Evolutionary conservation across 2,113 vertebrate species (phyloP), one percentile per base, ranked within the genome.

Genomic region (Coptodon rendalli): DNA sequence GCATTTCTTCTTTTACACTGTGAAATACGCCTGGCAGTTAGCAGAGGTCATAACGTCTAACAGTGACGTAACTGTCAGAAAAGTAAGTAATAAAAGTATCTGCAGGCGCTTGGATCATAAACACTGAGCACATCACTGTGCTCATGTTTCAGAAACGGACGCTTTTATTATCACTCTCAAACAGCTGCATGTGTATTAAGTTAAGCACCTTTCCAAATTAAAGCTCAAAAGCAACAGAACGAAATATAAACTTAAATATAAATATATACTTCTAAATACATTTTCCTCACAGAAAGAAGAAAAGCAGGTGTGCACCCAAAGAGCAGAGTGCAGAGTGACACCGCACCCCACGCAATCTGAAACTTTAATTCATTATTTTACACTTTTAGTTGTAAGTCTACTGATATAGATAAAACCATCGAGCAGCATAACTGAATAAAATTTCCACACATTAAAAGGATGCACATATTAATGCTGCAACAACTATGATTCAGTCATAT

Each of bases 101-200:
- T 7, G 22, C 6, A 57, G 53, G 9, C 22, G 2, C 3, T 6
- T 0, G 0, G 22, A 12, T 56, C 11, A 56, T 50, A 50, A 16
- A 14, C 3, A 17, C 16, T 17, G 48, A 17, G 48, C 5, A 19
- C 48, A 50, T 17, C 1, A 17, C 3, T 50, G 48, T 17, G 16
- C 6, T 50, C 14, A 16, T 17, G 48, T 50, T 17, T 50, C 43
- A 45, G 8, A 38, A 38, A 38, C 2, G 12, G 43, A 13, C 5
- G 1, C 12, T 45, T 45, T 13, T 5, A 13, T 45, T 13, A 1
- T 45, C 43, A 13, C 12, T 45, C 12, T 45, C 43, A 45, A 13
- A 13, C 43, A 13, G 5, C 11, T 45, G 43, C 5, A 45, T 45
- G 12, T 40, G 0, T 9, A 10, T 52, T 9, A 52, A 9, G 17